Evolutionary conservation across 2,113 vertebrate genomes (phyloP).

Genomic region (Gasterosteus aculeatus): DNA sequence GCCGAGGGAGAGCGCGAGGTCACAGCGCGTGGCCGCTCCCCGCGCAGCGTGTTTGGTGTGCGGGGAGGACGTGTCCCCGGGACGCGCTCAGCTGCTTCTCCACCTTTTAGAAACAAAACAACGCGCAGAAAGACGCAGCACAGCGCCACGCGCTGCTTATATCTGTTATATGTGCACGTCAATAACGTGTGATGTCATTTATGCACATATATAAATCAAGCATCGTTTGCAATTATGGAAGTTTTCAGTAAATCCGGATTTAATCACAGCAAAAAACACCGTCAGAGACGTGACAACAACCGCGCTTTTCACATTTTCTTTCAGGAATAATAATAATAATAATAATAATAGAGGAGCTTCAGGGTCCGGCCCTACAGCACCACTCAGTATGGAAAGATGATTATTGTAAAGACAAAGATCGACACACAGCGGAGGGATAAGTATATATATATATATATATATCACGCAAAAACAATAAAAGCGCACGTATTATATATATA

Average conservation of each 20-base stretch:
- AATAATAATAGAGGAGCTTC: neutral
- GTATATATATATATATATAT: too few species aligned
- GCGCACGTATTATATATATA: too few species aligned
- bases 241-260: neutral
- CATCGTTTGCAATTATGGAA: neutral
- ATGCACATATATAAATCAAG: too few species aligned
- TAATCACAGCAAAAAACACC: neutral
- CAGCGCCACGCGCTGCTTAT: too few species aligned
- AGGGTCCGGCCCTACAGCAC: neutral
- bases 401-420: neutral
- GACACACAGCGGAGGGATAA: too few species aligned
- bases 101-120: neutral
- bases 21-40: conserved; percentile 7
- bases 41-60: neutral
- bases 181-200: too few species aligned
- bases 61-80: neutral
- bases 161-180: too few species aligned
- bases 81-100: neutral
- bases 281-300: neutral
- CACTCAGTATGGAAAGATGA: neutral
- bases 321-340: conserved; percentile 5
- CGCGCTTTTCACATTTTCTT: neutral
- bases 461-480: too few species aligned
- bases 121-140: neutral
- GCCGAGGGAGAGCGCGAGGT: neutral